A percentile compares a stretch with the other conserved stretches of the same genome.
phyloP scores from a whole-genome alignment of 2,888 invertebrate genomes.

The Agapostemon virescens region DNA sequence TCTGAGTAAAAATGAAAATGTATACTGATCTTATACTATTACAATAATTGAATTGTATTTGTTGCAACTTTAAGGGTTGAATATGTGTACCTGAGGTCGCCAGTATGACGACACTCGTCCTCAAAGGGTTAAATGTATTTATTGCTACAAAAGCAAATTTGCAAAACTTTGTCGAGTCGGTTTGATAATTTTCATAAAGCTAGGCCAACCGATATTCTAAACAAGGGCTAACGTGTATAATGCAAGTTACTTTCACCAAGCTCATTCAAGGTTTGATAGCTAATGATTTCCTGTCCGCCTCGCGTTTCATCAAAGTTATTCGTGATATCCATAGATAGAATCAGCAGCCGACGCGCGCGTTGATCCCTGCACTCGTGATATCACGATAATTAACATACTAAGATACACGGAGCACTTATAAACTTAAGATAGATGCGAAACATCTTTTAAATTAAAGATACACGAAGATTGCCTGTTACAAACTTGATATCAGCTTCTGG shows the following conservation, averaged over 20 bases:
- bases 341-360: not conserved
- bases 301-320: constrained; percentile 5
- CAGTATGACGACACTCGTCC: too few species aligned
- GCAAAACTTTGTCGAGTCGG: too few species aligned
- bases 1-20: too few species aligned
- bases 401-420: not conserved
- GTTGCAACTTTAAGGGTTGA: too few species aligned
- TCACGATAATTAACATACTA: not conserved
- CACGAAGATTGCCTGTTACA: not conserved
- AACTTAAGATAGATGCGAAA: not conserved
- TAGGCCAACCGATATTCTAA: not conserved
- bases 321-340: not conserved
- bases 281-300: constrained; percentile 5
- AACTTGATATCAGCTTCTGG: not conserved
- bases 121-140: too few species aligned
- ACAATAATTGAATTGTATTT: too few species aligned
- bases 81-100: too few species aligned
- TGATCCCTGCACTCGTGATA: not conserved
- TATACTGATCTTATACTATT: too few species aligned
- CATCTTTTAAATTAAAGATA: not conserved
- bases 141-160: too few species aligned
- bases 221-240: not conserved
- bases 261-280: not conserved
- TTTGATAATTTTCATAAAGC: not conserved
- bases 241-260: not conserved